Percentiles rank a stretch among this genome's conserved stretches.
Conservation (phyloP, 2,797 vertebrate genomes). For the Muraenolepis orangiensis region DNA sequence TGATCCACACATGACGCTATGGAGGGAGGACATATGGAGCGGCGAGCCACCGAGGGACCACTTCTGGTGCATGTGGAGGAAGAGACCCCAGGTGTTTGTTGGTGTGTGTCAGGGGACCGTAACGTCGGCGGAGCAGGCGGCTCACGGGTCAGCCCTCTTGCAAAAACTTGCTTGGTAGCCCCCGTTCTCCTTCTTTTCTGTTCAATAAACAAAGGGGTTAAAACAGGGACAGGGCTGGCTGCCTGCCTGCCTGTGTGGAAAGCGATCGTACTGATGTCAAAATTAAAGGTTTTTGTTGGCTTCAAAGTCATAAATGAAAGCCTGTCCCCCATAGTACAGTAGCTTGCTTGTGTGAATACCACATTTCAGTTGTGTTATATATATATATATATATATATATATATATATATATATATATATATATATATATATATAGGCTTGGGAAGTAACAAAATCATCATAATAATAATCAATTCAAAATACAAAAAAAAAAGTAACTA, state of each 20-base stretch:
- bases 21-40: constrained; percentile 26
- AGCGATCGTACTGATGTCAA: not conserved
- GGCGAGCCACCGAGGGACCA: not conserved
- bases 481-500: no score
- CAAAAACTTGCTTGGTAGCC: not conserved
- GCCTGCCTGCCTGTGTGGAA: not conserved
- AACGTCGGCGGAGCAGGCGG: not conserved
- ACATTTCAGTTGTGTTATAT: not conserved
- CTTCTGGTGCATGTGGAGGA: constrained; percentile 10
- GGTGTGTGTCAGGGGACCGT: constrained; percentile 12
- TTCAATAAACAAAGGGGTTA: not conserved
- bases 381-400: not conserved
- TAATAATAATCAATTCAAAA: no score
- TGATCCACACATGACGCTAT: constrained; percentile 24
- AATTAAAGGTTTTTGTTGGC: not conserved
- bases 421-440: not conserved
- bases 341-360: not conserved
- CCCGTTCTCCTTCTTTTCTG: not conserved
- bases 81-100: constrained; percentile 35
- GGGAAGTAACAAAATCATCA: no score
- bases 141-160: constrained; percentile 2
- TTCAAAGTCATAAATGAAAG: not conserved
- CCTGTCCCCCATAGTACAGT: not conserved
- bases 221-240: not conserved
- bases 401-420: not conserved